A percentile compares a stretch with the other conserved stretches of the same genome.
Conservation (phyloP, 2,888 invertebrate genomes). For the Lagria hirta region DNA sequence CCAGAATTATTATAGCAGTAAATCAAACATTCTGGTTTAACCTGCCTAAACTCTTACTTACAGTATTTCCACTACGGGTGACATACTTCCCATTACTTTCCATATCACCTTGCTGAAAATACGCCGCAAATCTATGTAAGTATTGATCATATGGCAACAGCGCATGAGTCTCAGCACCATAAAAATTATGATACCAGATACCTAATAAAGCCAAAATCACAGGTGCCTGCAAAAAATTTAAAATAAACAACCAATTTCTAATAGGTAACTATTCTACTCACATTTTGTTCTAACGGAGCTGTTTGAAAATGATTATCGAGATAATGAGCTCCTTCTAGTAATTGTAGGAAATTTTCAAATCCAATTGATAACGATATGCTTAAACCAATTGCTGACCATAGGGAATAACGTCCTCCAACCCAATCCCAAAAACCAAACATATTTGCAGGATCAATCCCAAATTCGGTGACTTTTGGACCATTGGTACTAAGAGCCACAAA, state of each 20-base stretch:
- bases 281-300: slow-evolving; percentile 88
- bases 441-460: slow-evolving; percentile 95
- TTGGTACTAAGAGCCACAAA: slow-evolving; percentile 99
- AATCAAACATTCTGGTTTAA: too few species aligned
- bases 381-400: slow-evolving; percentile 99
- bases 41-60: too few species aligned
- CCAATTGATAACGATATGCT: slow-evolving; percentile 93
- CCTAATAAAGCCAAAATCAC: slow-evolving; percentile 90
- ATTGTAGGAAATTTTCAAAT: slow-evolving; percentile 89
- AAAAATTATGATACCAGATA: slow-evolving; percentile 94
- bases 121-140: slow-evolving; percentile 97
- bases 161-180: slow-evolving; percentile 93
- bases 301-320: slow-evolving; percentile 92
- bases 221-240: slow-evolving; percentile 68
- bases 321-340: slow-evolving; percentile 87
- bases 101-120: slow-evolving; percentile 99
- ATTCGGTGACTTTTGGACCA: slow-evolving; percentile 87
- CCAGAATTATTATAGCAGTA: too few species aligned
- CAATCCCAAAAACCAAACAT: slow-evolving; percentile 99
- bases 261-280: slow-evolving; percentile 59
- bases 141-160: slow-evolving; percentile 98
- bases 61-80: slow-evolving; percentile 66
- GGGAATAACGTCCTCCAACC: slow-evolving; percentile 96
- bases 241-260: slow-evolving; percentile 1
- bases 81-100: slow-evolving; percentile 98